phyloP scores from a whole-genome alignment of 2,888 invertebrate genomes.

The Meiosimyza platycephala region DNA sequence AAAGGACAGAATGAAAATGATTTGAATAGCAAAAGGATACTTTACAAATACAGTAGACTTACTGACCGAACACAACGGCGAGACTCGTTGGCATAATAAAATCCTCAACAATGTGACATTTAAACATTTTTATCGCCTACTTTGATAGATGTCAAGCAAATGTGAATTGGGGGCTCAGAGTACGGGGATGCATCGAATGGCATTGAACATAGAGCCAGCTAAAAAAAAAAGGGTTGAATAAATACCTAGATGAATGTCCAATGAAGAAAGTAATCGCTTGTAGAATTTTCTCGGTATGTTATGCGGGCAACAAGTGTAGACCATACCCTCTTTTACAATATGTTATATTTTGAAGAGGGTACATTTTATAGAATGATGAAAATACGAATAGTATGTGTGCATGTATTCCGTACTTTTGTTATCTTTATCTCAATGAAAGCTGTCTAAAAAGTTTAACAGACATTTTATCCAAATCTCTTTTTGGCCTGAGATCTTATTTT shows the following conservation, averaged over 20 bases:
- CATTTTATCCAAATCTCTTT: background rate
- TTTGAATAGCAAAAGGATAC: too few relatives aligned
- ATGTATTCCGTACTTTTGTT: background rate
- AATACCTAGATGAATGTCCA: too few relatives aligned
- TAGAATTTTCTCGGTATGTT: too few relatives aligned
- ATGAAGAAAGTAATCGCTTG: too few relatives aligned
- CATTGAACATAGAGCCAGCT: background rate
- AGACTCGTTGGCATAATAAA: slow-evolving; percentile 16
- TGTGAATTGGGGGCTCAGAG: background rate
- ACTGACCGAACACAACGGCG: background rate
- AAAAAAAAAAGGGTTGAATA: too few relatives aligned
- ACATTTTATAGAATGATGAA: background rate
- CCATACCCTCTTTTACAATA: background rate
- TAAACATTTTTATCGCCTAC: slow-evolving; percentile 33
- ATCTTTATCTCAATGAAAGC: slow-evolving; percentile 30
- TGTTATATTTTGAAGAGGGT: slow-evolving; percentile 16
- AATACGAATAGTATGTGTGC: too few relatives aligned
- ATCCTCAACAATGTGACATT: slow-evolving; percentile 27
- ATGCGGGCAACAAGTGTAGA: slow-evolving; percentile 12
- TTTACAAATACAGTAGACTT: background rate
- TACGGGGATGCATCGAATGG: background rate
- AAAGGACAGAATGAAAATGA: background rate
- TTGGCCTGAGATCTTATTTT: background rate
- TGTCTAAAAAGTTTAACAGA: slow-evolving; percentile 35
- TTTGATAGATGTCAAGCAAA: slow-evolving; percentile 24